These are phyloP conservation scores for Cydia fagiglandana DNA, from an alignment of 1,140 invertebrate genomes.

Conservation along the genomic window DNA sequence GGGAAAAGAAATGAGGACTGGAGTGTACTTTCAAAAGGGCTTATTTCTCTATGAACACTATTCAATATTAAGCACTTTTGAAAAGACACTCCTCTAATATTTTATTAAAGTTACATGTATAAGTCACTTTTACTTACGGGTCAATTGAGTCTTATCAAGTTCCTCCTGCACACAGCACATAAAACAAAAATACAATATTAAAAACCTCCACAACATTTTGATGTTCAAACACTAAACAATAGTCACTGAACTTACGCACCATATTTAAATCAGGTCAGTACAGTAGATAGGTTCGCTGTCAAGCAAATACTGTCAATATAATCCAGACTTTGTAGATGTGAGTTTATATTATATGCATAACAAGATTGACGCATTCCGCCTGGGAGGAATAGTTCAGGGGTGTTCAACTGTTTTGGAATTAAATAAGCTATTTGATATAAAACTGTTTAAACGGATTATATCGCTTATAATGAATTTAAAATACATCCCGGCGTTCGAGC, in stretches of 20 bases:
- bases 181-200: slow-evolving; percentile 43
- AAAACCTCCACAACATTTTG: slow-evolving; percentile 3
- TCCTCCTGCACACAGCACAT: slow-evolving; percentile 72
- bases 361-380: slow-evolving; percentile 49
- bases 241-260: slow-evolving; percentile 43
- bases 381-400: slow-evolving; percentile 56
- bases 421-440: not conserved
- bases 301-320: slow-evolving; percentile 38
- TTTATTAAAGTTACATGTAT: too few relatives aligned
- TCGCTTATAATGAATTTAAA: too few relatives aligned
- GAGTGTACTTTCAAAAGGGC: too few relatives aligned
- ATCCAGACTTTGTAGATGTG: slow-evolving; percentile 44
- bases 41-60: too few relatives aligned
- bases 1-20: too few relatives aligned
- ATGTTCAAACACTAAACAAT: slow-evolving; percentile 32
- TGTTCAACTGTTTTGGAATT: slow-evolving; percentile 35
- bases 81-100: too few relatives aligned
- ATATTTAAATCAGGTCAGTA: slow-evolving; percentile 39
- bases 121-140: slow-evolving; percentile 63
- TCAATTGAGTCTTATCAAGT: slow-evolving; percentile 79
- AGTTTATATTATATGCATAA: slow-evolving; percentile 49
- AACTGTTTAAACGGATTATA: not conserved
- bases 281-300: slow-evolving; percentile 1
- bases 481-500: too few relatives aligned
- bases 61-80: too few relatives aligned